Evolutionary conservation across 2,888 invertebrate species (phyloP), one percentile per base, ranked within the genome.

Genomic region (Hedya salicella): DNA sequence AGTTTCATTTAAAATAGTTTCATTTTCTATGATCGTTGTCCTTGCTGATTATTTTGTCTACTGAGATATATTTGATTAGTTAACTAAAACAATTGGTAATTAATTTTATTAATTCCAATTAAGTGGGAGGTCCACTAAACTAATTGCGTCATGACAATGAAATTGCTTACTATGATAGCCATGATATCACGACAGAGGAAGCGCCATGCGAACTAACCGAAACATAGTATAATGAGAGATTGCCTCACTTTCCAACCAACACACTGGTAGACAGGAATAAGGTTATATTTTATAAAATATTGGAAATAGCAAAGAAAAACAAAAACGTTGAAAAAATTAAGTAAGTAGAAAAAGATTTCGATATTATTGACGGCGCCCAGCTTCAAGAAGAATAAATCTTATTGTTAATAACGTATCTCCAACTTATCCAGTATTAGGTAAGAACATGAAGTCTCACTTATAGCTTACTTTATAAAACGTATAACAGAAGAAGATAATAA

Each of bases 141-240:
- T 78, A 80, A 84, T 91, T 91, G 92, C 92, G 82, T 91, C 92
- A 92, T 92, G 92, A 92, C 92, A 92, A 92, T 92, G 92, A 87
- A 82, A 89, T 91, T 91, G 91, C 92, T 81, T 75, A 80, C 77
- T 75, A 83, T 85, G 85, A 87, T 83, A 90, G 92, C 91, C 91
- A 92, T 92, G 92, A 91, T 89, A 89, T 57, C 57, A 86, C 82
- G 76, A 75, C 73, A 75, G 77, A 77, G 78, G 85, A 79, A 75
- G 78, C 76, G 87, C 88, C 80, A 91, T 91, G 91, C 91, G 80
- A 86, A 78, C 87, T 87, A 88, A 81, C 77, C 78, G 59, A 53
- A 39, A 59, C 17, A 32, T 14, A 46, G 56, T 56, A 50, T 46
- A 25, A 60, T 65, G 59, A 65, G 56, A 40, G 59, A 46, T 36